Evolutionary conservation across 2,888 invertebrate species (phyloP), one percentile per base, ranked within the genome.

Genomic region (Agriopis marginaria): DNA sequence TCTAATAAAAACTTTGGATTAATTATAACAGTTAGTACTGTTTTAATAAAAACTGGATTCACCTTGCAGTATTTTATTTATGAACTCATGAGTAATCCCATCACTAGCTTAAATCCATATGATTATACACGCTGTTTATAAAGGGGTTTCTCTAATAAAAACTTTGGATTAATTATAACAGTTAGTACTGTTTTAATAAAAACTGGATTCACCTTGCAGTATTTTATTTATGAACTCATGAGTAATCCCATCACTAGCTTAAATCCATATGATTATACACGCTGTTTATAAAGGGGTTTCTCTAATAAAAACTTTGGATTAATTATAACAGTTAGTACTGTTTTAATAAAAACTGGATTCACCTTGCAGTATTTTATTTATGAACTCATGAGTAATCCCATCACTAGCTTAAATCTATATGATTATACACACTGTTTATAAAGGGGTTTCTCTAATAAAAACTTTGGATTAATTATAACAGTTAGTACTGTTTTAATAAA

Each of bases 81-180:
- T 17, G 56, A 45, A 44, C 58, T n/a, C 42, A 61, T 23, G 72
- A 70, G 56, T 14, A 40, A 32, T 7, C 50, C 44, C 66, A 70
- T 63, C 63, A 53, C 66, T 66, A 70, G 12, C 83, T 89, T 90
- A 89, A 89, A 87, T 86, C 86, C 89, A 86, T 89, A 90, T 91
- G 89, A 90, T 90, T 91, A 89, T 87, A 89, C 89, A 90, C 86
- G 84, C 77, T 64, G 63, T 75, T 82, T 82, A 85, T 86, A 88
- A 82, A 80, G 80, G 85, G 77, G 88, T 90, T 88, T 88, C 78
- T 79, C 88, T 87, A 90, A 91, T 92, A 91, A 91, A 91, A 91
- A 91, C 90, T 89, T 83, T 82, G 89, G n/a, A n/a, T 90, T 90
- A 91, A 91, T 91, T 92, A 92, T 91, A 85, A n/a, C n/a, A n/a